phyloP scores from a whole-genome alignment of 2,888 invertebrate species.

The Calliopum simillimum region DNA sequence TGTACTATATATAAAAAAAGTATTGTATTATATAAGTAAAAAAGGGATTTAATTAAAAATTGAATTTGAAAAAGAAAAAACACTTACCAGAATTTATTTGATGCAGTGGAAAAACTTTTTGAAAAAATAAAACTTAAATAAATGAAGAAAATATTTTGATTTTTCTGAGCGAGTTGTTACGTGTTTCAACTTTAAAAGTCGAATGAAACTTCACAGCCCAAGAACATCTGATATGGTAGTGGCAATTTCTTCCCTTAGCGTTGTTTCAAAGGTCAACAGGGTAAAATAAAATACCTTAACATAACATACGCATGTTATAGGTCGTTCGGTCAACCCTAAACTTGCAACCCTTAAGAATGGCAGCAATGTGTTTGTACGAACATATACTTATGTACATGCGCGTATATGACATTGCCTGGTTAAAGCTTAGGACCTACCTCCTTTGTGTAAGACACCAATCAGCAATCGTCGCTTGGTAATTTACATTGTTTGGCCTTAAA shows the following conservation, averaged over 20 bases:
- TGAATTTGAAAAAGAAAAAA: neutral
- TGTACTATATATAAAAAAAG: constrained; percentile 10
- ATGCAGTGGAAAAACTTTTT: neutral
- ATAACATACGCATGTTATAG: constrained; percentile 11
- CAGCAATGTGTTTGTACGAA: too few species aligned
- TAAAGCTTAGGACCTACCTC: too few species aligned
- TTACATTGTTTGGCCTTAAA: too few species aligned
- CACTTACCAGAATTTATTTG: neutral
- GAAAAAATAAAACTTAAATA: too few species aligned
- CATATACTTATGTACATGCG: neutral
- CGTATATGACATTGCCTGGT: neutral
- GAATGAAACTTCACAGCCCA: constrained; percentile 51
- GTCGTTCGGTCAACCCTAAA: neutral
- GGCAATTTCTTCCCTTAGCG: neutral
- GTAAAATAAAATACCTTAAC: constrained; percentile 3
- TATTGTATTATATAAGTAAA: neutral
- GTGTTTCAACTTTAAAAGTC: constrained; percentile 63
- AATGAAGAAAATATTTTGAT: neutral
- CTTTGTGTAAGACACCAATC: too few species aligned
- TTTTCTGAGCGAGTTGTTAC: constrained; percentile 42
- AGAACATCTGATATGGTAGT: neutral
- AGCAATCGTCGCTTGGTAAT: too few species aligned
- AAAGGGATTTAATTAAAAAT: constrained; percentile 18
- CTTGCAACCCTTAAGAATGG: neutral
- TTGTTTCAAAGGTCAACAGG: constrained; percentile 2